Conservation (phyloP, 2,888 invertebrate species). For the Coenonympha arcania region DNA sequence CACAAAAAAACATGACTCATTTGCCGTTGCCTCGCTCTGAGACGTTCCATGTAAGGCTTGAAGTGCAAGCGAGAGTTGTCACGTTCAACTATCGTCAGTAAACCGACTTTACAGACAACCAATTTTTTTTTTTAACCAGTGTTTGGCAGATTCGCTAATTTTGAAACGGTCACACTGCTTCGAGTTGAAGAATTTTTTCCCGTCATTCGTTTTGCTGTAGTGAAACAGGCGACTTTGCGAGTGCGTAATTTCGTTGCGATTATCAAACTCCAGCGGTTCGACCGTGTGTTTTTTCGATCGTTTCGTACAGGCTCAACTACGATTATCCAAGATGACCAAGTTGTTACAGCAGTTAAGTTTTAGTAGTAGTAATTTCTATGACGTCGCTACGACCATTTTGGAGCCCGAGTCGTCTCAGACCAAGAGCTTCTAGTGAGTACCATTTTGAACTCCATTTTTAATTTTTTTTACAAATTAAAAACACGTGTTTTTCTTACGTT, state of each 20-base stretch:
- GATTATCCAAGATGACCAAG: slow-evolving; percentile 70
- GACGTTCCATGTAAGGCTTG: too few relatives aligned
- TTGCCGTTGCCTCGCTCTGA: too few relatives aligned
- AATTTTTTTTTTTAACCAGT: too few relatives aligned
- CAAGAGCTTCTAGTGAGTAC: slow-evolving; percentile 51
- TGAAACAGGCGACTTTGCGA: slow-evolving; percentile 37
- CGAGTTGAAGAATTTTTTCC: slow-evolving; percentile 6
- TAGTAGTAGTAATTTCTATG: slow-evolving; percentile 71
- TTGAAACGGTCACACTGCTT: too few relatives aligned
- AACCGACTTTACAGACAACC: too few relatives aligned
- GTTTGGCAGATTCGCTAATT: too few relatives aligned
- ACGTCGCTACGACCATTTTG: slow-evolving; percentile 42
- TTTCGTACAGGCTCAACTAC: slow-evolving; percentile 66
- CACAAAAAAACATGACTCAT: too few relatives aligned
- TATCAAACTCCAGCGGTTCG: slow-evolving; percentile 44
- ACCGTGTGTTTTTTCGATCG: slow-evolving; percentile 59
- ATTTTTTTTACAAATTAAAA: neutral
- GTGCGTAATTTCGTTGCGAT: slow-evolving; percentile 48
- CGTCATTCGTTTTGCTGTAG: slow-evolving; percentile 32
- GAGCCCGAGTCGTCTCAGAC: slow-evolving; percentile 47
- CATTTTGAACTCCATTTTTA: slow-evolving; percentile 1
- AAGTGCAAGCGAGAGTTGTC: too few relatives aligned
- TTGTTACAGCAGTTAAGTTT: slow-evolving; percentile 71
- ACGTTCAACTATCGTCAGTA: too few relatives aligned
- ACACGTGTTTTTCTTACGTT: neutral